These are phyloP conservation scores for Archips crataeganus DNA, from an alignment of 2,888 invertebrate genomes.

Conservation along the genomic window DNA sequence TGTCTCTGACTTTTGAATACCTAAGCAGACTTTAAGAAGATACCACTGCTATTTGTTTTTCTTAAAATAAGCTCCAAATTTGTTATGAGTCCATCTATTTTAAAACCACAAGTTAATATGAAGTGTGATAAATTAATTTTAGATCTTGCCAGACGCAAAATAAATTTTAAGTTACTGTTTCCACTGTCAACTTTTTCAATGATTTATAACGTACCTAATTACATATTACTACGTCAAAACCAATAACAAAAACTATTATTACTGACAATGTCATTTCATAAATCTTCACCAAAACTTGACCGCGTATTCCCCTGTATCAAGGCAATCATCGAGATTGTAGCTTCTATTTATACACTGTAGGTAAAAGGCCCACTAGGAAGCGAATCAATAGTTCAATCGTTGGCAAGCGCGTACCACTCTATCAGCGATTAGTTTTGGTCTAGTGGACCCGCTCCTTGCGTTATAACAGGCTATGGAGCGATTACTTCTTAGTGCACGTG, in stretches of 20 bases:
- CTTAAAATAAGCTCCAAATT: too few relatives aligned
- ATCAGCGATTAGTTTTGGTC: constrained; percentile 84
- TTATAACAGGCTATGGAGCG: constrained; percentile 32
- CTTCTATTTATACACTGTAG: constrained; percentile 33
- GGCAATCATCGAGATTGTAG: constrained; percentile 22
- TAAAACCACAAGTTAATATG: too few relatives aligned
- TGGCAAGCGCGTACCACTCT: constrained; percentile 79
- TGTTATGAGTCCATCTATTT: too few relatives aligned
- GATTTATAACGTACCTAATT: too few relatives aligned
- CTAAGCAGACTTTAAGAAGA: too few relatives aligned
- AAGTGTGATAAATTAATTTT: background rate
- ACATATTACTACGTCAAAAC: too few relatives aligned
- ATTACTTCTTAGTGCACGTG: constrained; percentile 39
- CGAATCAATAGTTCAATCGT: constrained; percentile 79
- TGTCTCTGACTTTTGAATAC: too few relatives aligned
- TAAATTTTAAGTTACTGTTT: too few relatives aligned
- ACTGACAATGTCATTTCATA: background rate
- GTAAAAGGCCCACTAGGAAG: constrained; percentile 51
- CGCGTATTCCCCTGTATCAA: background rate
- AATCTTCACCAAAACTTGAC: background rate
- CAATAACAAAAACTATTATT: background rate
- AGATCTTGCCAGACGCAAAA: too few relatives aligned
- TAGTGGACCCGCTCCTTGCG: constrained; percentile 71
- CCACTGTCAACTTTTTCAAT: too few relatives aligned
- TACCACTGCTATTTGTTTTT: too few relatives aligned